phyloP scores from a whole-genome alignment of 23 tunicate species.

The Pegea sp. region DNA sequence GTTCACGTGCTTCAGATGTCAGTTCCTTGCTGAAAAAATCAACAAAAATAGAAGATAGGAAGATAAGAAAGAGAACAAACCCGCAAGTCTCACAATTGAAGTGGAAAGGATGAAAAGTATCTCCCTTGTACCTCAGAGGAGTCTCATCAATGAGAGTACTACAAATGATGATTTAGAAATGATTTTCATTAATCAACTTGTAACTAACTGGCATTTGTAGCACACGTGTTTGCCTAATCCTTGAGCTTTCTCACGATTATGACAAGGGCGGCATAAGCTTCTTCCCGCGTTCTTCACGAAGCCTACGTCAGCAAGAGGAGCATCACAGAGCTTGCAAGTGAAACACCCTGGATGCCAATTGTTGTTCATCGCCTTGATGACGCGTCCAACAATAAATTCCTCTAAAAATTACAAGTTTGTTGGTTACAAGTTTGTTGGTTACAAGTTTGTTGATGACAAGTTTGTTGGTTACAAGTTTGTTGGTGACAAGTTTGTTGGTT shows the following conservation, averaged over 20 bases:
- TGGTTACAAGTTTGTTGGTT: neutral
- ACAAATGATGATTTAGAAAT: neutral
- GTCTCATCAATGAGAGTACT: slow-evolving; percentile 77
- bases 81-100: slow-evolving; percentile 91
- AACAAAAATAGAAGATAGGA: neutral
- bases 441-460: too few species aligned
- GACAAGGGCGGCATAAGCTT: slow-evolving; percentile 71
- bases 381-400: slow-evolving; percentile 91
- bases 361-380: slow-evolving; percentile 87
- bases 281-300: slow-evolving; percentile 76
- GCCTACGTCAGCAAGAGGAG: slow-evolving; percentile 58
- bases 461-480: too few species aligned
- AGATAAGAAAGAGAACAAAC: slow-evolving; percentile 5
- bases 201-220: slow-evolving; percentile 92
- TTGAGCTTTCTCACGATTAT: slow-evolving; percentile 42
- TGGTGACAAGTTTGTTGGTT: too few species aligned
- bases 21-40: slow-evolving; percentile 37
- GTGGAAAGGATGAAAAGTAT: slow-evolving; percentile 91
- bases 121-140: slow-evolving; percentile 80
- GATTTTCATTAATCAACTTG: neutral
- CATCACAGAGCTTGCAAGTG: slow-evolving; percentile 63
- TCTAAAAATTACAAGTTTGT: slow-evolving; percentile 13
- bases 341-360: slow-evolving; percentile 98
- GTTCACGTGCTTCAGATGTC: slow-evolving; percentile 80
- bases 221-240: slow-evolving; percentile 73